Evolutionary conservation across 2,888 invertebrate species (phyloP), one percentile per base, ranked within the genome.

Genomic region (Cryptus viduatorius): DNA sequence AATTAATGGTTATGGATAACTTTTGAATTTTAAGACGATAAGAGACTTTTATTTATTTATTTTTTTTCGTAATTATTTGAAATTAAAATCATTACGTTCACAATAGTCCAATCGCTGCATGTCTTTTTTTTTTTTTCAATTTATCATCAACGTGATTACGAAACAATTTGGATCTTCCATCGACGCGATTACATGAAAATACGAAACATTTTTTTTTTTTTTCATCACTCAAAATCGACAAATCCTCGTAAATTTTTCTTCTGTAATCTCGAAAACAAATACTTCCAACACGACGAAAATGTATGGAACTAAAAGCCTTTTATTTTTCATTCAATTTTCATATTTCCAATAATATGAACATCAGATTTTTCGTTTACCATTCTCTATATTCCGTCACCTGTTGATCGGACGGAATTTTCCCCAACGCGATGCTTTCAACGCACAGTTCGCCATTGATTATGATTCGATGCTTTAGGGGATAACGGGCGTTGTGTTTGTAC

Each of bases 321-420:
- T n/a, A 3, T 56, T 16, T 24, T 56, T 19, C 24, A 31, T 59
- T 14, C 7, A 59, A 31, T 31, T 14, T 8, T 29, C 24, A 59
- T 59, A 59, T 59, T 59, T 29, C 1, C 37, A 8, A 8, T 8
- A 7, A 59, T 24, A 31, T 56, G 56, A 56, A 19, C 24, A 53
- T 16, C 12, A 14, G 3, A 42, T 44, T 67, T n/a, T 48, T 37
- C 42, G 56, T 67, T 67, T 37, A 37, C 37, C 37, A 67, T n/a
- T 31, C 44, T 37, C 44, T n/a, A 14, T 14, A 24, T 82, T 69
- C 59, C 46, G 73, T 68, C 71, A 83, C 83, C 83, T 83, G 83
- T 83, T 80, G 83, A 83, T 83, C 67, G 31, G 4, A 37, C 37
- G 37, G 50, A 16, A 72, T 76, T 83, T 44, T 44, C 50, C 37